Evolutionary conservation across 2,113 vertebrate species (phyloP), one percentile per base, ranked within the genome.

Genomic region (Epinephelus fuscoguttatus): DNA sequence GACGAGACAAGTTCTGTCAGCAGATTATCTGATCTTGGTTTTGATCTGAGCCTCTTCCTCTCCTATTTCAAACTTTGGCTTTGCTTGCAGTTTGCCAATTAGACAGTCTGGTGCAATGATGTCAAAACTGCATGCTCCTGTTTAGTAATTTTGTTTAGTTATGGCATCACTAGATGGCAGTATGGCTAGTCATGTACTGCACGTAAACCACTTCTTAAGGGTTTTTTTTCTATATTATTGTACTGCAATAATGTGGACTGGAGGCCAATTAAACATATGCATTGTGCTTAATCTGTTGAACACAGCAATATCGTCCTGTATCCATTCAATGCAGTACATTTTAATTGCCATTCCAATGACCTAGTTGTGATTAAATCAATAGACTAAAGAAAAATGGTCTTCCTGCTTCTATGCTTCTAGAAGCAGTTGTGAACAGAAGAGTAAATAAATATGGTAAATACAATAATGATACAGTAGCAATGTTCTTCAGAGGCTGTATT

Each of bases 161-260:
- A 40, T 56, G 18, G 5, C n/a, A 57, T 90, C 82, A 87, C 85
- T 81, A 90, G 86, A 84, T 89, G 87, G 84, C 86, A 88, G 84
- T 88, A 52, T 86, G 47, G 80, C 81, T 70, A 70, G 71, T 80
- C 27, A 63, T 47, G 59, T 56, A 9, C 25, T 49, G 12, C 30
- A 62, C 23, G 17, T 78, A 30, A 23, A n/a, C n/a, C 19, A 9
- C 25, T 25, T 75, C 60, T 70, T 27, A 3, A 47, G 40, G 42
- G 19, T 2, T 11, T 53, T 57, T 15, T 70, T 2, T 14, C 69
- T 4, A 45, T 21, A 40, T 47, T 60, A 40, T 47, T 60, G 15
- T 56, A 11, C 56, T 45, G 19, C 14, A 52, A 21, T 42, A n/a
- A 70, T n/a, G 7, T 12, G 0, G 8, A 56, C 33, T 61, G 2